Base-by-base conservation (phyloP, 2,797 vertebrate genomes). In the Chiloscyllium punctatum region DNA sequence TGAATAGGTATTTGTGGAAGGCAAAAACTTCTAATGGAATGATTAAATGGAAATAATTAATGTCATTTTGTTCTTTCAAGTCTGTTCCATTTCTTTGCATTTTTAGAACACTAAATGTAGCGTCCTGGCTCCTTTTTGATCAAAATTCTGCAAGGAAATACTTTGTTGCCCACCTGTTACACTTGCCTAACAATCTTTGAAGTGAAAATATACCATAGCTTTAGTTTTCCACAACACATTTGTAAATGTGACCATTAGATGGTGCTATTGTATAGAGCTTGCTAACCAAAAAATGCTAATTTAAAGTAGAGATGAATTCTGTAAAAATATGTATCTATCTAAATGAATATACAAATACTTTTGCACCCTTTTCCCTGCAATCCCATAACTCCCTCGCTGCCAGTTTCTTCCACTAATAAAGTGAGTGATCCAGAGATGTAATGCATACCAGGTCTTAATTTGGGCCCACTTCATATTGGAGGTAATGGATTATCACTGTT, bases 231-330 rank as follows among this genome's bases (percentile, higher is more conserved):
- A 51, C 66, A 51, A 42, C 72, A 71, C 42, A 30, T 94, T 94
- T 66, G 21, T 94, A 72, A 69, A 15, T 15, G 15, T 94, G 42
- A 72, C 92, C 92, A 94, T 94, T 66, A 94, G 92, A 74, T 94
- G 92, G 69, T 94, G 92, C 92, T 94, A 51, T 94, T 94, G 68
- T 25, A 51, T 94, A 7, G 9, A 94, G 37, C n/a, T 16, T 72
- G 69, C 23, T n/a, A 69, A 68, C 6, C 15, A 51, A 68, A 16
- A 37, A 37, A 23, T 25, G 62, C 53, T 94, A 68, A 69, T 94
- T 69, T 82, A 15, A 16, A 82, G n/a, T 82, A 18, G 77, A 16
- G 82, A 82, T 82, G n/a, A 82, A 82, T 82, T 37, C n/a, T 79
- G 37, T 79, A 79, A 82, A 82, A 82, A n/a, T 11, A 77, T 77